These are phyloP conservation scores for Macrotis lagotis DNA, from an alignment of 2,113 vertebrate species.

Conservation along the genomic window DNA sequence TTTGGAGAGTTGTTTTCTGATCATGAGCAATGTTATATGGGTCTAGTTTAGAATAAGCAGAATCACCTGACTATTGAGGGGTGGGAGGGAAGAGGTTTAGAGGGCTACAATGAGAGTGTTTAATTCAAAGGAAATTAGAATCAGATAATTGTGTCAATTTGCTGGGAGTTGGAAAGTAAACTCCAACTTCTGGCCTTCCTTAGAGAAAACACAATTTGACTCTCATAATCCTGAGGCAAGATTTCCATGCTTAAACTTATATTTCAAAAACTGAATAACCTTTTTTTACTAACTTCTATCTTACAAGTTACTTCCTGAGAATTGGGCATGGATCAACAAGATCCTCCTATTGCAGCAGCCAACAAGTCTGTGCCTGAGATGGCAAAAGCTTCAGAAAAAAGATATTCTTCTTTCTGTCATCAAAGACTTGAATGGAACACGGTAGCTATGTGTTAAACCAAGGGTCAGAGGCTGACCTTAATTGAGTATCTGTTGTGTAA, in stretches of 20 bases:
- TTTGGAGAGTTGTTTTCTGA: conserved; percentile 14
- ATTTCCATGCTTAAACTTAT: conserved; percentile 70
- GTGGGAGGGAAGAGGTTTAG: background rate
- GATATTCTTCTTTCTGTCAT: conserved; percentile 80
- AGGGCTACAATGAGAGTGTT: background rate
- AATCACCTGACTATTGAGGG: conserved; percentile 14
- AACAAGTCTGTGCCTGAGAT: conserved; percentile 77
- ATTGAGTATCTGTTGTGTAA: conserved; percentile 12
- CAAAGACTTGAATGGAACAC: conserved; percentile 75
- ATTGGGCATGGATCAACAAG: conserved; percentile 54
- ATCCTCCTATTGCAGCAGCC: conserved; percentile 38
- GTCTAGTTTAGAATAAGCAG: conserved; percentile 11
- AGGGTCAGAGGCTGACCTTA: conserved; percentile 41
- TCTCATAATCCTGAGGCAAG: conserved; percentile 52
- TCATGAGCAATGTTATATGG: background rate
- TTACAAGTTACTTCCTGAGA: conserved; percentile 68
- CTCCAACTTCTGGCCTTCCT: conserved; percentile 38
- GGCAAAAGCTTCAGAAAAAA: conserved; percentile 73
- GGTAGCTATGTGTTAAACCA: conserved; percentile 61
- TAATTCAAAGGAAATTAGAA: conserved; percentile 2
- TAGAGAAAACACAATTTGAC: conserved; percentile 47
- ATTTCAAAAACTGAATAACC: conserved; percentile 63
- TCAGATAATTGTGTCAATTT: conserved; percentile 48
- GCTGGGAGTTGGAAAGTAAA: conserved; percentile 38
- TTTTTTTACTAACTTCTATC: conserved; percentile 66